Conservation (phyloP, 2,888 invertebrate genomes). For the Anthrax anthrax region DNA sequence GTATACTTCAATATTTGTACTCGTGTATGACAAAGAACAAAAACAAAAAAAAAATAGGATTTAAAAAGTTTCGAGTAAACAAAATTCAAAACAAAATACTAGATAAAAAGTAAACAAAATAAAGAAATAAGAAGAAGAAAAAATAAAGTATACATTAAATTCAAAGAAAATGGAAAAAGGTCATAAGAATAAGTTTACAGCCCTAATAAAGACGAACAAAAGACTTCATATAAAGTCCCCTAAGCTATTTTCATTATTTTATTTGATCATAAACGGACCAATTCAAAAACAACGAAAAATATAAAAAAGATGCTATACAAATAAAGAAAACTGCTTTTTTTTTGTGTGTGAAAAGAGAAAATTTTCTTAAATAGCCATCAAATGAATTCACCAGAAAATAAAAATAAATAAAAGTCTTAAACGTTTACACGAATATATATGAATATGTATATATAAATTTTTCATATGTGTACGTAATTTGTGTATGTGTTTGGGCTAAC, state of each 20-base stretch:
- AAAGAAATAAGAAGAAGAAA: neutral
- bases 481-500: too few species aligned
- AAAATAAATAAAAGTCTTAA: neutral
- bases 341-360: neutral
- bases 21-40: too few species aligned
- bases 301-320: too few species aligned
- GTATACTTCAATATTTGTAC: too few species aligned
- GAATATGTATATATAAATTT: too few species aligned
- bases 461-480: too few species aligned
- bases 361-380: slow-evolving; percentile 2
- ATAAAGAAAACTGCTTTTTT: too few species aligned
- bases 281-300: neutral
- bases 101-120: neutral
- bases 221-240: slow-evolving; percentile 15
- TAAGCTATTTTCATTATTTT: slow-evolving; percentile 33
- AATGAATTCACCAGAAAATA: neutral
- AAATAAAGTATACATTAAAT: neutral
- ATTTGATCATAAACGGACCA: slow-evolving; percentile 28
- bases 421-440: too few species aligned
- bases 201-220: slow-evolving; percentile 30
- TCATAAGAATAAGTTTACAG: slow-evolving; percentile 21
- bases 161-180: slow-evolving; percentile 10
- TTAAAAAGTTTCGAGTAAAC: too few species aligned
- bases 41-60: too few species aligned
- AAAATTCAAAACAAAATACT: neutral